A percentile compares a stretch with the other conserved stretches of the same genome.
Conservation (phyloP, 2,888 invertebrate genomes). For the Brassicogethes aeneus region DNA sequence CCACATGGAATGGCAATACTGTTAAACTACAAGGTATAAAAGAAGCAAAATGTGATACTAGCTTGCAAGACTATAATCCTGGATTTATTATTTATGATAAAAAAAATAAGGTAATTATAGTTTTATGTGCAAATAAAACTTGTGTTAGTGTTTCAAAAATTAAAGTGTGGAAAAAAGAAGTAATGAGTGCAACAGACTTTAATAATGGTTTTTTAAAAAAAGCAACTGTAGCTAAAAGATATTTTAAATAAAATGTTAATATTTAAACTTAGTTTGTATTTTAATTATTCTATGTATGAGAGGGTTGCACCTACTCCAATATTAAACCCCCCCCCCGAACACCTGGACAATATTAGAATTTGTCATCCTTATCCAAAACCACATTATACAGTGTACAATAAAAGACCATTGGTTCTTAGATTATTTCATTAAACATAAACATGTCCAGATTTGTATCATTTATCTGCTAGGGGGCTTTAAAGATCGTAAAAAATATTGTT, state of each 20-base stretch:
- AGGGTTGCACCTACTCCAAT: no score
- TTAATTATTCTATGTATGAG: no score
- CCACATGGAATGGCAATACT: slow-evolving; percentile 50
- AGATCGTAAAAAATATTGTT: no score
- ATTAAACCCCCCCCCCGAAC: no score
- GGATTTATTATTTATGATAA: slow-evolving; percentile 57
- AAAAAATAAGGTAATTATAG: slow-evolving; percentile 47
- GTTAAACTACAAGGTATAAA: slow-evolving; percentile 53
- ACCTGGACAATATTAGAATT: no score
- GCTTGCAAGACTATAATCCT: slow-evolving; percentile 25
- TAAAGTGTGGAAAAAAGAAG: slow-evolving; percentile 57
- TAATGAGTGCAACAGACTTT: slow-evolving; percentile 73
- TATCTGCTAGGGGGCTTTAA: no score
- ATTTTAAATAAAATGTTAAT: slow-evolving; percentile 30
- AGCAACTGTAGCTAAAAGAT: slow-evolving; percentile 33
- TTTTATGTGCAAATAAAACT: slow-evolving; percentile 56
- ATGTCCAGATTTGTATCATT: no score
- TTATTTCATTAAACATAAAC: no score
- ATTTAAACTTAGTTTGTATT: background rate
- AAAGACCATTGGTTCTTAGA: no score
- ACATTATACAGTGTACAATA: no score
- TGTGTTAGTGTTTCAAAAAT: slow-evolving; percentile 58
- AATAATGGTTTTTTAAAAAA: slow-evolving; percentile 77
- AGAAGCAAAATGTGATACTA: slow-evolving; percentile 13
- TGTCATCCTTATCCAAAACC: no score